Percentiles rank a stretch among this genome's conserved stretches.
These are phyloP conservation scores for Takifugu bimaculatus DNA, from an alignment of 2,113 vertebrate species.

Conservation along the genomic window DNA sequence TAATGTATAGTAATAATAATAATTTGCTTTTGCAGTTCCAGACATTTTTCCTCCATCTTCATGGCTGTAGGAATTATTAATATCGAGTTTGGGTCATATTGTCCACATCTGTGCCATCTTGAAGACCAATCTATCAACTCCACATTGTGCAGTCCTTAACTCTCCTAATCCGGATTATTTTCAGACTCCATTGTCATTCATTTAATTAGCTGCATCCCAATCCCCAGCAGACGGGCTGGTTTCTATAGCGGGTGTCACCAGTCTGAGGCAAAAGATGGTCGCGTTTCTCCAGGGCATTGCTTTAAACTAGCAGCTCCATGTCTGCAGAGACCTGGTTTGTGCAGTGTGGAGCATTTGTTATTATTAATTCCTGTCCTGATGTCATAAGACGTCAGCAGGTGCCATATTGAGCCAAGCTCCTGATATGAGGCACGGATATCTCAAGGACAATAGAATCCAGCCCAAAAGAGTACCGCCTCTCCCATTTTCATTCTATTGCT, in stretches of 20 bases:
- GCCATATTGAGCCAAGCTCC: neutral
- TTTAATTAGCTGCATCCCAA: constrained; percentile 53
- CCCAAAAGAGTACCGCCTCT: too few relatives aligned
- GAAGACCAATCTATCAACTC: neutral
- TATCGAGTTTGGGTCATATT: too few relatives aligned
- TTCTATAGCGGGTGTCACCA: constrained; percentile 61
- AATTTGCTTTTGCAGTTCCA: too few relatives aligned
- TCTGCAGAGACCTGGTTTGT: constrained; percentile 11
- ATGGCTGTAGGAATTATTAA: too few relatives aligned
- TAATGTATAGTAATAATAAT: too few relatives aligned
- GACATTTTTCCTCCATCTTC: too few relatives aligned
- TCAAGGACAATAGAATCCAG: too few relatives aligned
- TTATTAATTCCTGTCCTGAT: neutral
- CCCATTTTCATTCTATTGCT: too few relatives aligned
- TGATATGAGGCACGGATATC: neutral
- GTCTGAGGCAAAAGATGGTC: constrained; percentile 53
- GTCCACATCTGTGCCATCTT: too few relatives aligned
- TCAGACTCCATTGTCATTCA: constrained; percentile 58
- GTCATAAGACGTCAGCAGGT: neutral
- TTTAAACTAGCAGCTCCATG: constrained; percentile 28
- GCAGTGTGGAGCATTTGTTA: constrained; percentile 2
- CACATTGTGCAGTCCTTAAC: constrained; percentile 19
- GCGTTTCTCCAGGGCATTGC: constrained; percentile 41
- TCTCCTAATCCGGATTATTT: constrained; percentile 40
- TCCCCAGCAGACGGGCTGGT: constrained; percentile 52